Evolutionary conservation across 2,797 vertebrate species (phyloP).

Genomic region (Delichon dasypus): DNA sequence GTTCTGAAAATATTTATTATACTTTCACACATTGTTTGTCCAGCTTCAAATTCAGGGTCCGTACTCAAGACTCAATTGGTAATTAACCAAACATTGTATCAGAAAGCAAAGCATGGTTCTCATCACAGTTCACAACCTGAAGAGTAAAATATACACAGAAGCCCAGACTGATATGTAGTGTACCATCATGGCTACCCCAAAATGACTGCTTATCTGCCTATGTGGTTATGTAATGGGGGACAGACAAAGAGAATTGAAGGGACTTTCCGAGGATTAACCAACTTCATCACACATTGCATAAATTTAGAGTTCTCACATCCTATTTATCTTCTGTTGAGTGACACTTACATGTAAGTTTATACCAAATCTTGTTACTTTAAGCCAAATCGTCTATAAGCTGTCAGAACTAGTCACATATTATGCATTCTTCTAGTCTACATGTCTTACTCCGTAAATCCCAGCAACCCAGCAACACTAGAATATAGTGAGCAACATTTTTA

Average conservation of each 20-base stretch:
- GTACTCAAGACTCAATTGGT: neutral
- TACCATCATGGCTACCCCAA: neutral
- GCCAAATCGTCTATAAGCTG: accelerated
- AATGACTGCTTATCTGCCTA: neutral
- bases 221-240: accelerated
- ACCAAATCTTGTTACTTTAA: neutral
- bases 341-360: accelerated
- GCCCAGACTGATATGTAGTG: neutral
- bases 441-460: neutral
- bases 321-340: neutral
- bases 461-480: accelerated
- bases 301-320: accelerated
- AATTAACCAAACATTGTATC: neutral
- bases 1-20: neutral
- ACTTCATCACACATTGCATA: neutral
- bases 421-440: accelerated
- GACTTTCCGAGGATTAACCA: neutral
- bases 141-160: neutral
- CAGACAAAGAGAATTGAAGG: accelerated
- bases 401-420: neutral
- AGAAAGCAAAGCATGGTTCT: neutral
- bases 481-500: neutral
- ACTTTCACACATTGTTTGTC: neutral
- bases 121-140: neutral
- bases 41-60: neutral